Conservation (phyloP, 2,888 invertebrate species). For the Crocallis elinguaria region DNA sequence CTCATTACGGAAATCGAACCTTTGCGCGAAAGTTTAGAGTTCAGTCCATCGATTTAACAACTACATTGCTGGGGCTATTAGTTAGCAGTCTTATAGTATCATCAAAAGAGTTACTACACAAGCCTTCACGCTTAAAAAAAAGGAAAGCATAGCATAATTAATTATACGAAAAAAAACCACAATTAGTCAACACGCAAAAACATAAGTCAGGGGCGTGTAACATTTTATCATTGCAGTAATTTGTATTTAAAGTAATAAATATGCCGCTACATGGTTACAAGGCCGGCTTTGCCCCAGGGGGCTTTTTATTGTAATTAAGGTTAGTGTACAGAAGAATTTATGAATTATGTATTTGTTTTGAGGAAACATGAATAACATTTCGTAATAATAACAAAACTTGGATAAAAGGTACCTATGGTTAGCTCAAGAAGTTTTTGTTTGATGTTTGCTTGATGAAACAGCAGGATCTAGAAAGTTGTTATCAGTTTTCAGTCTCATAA, state of each 20-base stretch:
- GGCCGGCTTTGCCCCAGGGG: constrained; percentile 12
- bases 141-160: too few species aligned
- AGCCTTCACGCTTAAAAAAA: too few species aligned
- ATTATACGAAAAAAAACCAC: constrained; percentile 5
- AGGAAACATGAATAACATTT: constrained; percentile 6
- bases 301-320: constrained; percentile 18
- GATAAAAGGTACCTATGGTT: background rate
- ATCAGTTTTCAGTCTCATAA: too few species aligned
- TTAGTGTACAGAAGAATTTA: constrained; percentile 7
- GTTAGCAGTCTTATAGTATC: too few species aligned
- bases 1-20: too few species aligned
- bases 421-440: too few species aligned
- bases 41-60: too few species aligned
- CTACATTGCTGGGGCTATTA: too few species aligned
- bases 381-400: background rate
- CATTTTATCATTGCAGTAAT: constrained; percentile 29
- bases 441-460: too few species aligned
- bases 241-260: constrained; percentile 24
- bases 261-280: constrained; percentile 9
- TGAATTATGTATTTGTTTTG: constrained; percentile 6
- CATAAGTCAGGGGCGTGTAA: constrained; percentile 21
- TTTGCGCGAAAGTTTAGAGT: too few species aligned
- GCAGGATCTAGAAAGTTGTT: too few species aligned
- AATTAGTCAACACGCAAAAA: constrained; percentile 19
- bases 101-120: too few species aligned